Evolutionary conservation across 2,797 vertebrate species (phyloP).

Genomic region (Adrianichthys oophorus): DNA sequence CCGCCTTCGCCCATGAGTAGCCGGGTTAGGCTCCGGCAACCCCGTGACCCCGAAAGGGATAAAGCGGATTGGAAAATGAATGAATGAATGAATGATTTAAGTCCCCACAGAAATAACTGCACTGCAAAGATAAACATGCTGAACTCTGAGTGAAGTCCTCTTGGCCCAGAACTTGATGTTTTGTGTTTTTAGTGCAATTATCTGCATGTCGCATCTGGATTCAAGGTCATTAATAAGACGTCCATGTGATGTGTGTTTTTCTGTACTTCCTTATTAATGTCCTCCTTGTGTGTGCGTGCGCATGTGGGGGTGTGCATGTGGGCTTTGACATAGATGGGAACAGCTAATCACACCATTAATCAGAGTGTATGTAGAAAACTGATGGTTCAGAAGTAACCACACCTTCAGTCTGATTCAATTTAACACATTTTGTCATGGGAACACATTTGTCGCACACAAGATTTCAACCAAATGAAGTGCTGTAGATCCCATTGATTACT

Average conservation of each 20-base stretch:
- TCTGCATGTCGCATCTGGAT: constrained; percentile 74
- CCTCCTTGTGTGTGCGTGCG: constrained; percentile 25
- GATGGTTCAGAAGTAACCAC: constrained; percentile 72
- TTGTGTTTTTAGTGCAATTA: constrained; percentile 79
- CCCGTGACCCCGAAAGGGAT: too few species aligned
- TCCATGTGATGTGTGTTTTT: constrained; percentile 51
- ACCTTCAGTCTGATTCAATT: constrained; percentile 74
- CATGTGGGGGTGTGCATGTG: constrained; percentile 24
- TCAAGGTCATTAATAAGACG: constrained; percentile 74
- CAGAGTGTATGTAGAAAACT: constrained; percentile 54
- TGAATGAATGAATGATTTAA: too few species aligned
- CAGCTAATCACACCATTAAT: constrained; percentile 80
- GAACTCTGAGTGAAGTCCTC: constrained; percentile 60
- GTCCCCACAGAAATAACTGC: constrained; percentile 71
- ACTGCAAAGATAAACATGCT: constrained; percentile 74
- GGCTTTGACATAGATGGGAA: constrained; percentile 68
- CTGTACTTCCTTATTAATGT: constrained; percentile 24
- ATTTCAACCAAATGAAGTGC: constrained; percentile 33
- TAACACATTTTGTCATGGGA: constrained; percentile 64
- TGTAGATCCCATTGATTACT: constrained; percentile 62
- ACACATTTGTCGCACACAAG: constrained; percentile 24
- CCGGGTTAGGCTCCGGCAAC: too few species aligned
- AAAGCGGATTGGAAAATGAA: too few species aligned
- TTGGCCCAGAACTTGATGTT: constrained; percentile 55
- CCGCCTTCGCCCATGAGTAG: too few species aligned